phyloP scores from a whole-genome alignment of 2,888 invertebrate species.

The Acrocera orbiculus region DNA sequence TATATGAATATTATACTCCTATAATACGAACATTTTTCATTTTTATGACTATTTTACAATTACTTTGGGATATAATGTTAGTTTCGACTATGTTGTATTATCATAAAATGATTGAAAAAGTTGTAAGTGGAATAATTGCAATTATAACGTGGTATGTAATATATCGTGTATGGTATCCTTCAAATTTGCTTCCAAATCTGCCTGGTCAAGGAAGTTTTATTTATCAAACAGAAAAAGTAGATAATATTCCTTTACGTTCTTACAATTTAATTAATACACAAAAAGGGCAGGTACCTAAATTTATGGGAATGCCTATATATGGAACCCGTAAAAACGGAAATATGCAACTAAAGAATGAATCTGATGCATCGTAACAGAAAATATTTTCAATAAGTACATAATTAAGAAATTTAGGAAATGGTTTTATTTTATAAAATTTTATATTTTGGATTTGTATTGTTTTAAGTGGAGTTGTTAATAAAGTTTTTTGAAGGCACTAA shows the following conservation, averaged over 20 bases:
- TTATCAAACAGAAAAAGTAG: conserved; percentile 47
- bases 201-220: conserved; percentile 67
- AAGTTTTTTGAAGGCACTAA: too few relatives aligned
- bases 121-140: conserved; percentile 73
- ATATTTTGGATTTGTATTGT: too few relatives aligned
- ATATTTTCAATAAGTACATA: too few relatives aligned
- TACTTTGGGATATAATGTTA: conserved; percentile 93
- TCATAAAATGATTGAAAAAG: conserved; percentile 91
- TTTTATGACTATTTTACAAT: conserved; percentile 54
- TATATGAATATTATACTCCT: conserved; percentile 64
- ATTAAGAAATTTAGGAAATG: too few relatives aligned
- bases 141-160: conserved; percentile 80
- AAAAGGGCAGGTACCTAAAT: conserved; percentile 33
- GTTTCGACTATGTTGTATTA: conserved; percentile 85
- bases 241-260: conserved; percentile 16
- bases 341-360: too few relatives aligned
- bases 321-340: too few relatives aligned
- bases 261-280: neutral
- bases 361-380: too few relatives aligned
- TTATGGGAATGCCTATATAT: conserved; percentile 68
- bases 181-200: conserved; percentile 43
- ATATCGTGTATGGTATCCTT: conserved; percentile 62
- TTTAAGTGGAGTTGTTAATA: too few relatives aligned
- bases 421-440: too few relatives aligned
- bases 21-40: conserved; percentile 64